phyloP scores from a whole-genome alignment of 2,113 vertebrate species.

The Sylvilagus bachmani region DNA sequence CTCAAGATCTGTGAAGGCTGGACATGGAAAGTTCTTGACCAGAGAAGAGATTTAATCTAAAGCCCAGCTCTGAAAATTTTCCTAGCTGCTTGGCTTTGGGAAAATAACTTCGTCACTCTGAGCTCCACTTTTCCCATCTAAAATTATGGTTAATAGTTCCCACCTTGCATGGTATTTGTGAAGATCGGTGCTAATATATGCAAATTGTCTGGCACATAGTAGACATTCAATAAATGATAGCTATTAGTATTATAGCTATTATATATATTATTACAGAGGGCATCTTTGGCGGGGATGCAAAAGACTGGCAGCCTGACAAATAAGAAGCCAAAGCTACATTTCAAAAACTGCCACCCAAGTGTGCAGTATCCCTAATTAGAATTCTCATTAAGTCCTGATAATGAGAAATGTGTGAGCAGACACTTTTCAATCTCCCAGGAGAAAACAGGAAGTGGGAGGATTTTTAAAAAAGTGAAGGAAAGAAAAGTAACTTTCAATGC shows the following conservation, averaged over 20 bases:
- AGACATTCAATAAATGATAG: constrained; percentile 73
- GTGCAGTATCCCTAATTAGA: constrained; percentile 75
- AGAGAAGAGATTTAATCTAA: not conserved
- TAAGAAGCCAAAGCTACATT: constrained; percentile 61
- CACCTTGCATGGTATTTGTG: constrained; percentile 19
- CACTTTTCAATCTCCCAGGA: constrained; percentile 74
- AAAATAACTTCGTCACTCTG: not conserved
- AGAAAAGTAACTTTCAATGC: constrained; percentile 46
- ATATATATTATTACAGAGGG: constrained; percentile 40
- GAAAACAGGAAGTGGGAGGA: constrained; percentile 67
- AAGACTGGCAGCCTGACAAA: constrained; percentile 73
- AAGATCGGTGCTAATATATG: constrained; percentile 61
- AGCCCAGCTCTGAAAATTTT: not conserved
- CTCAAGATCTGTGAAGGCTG: not conserved
- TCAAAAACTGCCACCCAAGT: constrained; percentile 67
- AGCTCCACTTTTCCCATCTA: not conserved
- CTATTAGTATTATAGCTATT: constrained; percentile 49
- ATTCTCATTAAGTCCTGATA: constrained; percentile 79
- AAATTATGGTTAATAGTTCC: constrained; percentile 39
- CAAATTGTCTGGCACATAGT: constrained; percentile 71
- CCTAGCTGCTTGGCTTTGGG: not conserved
- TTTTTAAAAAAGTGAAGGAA: constrained; percentile 22
- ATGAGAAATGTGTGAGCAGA: constrained; percentile 79
- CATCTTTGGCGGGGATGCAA: constrained; percentile 52
- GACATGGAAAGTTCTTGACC: not conserved